These are phyloP conservation scores for Lacanobia oleracea DNA, from an alignment of 2,888 invertebrate genomes.

Conservation along the genomic window DNA sequence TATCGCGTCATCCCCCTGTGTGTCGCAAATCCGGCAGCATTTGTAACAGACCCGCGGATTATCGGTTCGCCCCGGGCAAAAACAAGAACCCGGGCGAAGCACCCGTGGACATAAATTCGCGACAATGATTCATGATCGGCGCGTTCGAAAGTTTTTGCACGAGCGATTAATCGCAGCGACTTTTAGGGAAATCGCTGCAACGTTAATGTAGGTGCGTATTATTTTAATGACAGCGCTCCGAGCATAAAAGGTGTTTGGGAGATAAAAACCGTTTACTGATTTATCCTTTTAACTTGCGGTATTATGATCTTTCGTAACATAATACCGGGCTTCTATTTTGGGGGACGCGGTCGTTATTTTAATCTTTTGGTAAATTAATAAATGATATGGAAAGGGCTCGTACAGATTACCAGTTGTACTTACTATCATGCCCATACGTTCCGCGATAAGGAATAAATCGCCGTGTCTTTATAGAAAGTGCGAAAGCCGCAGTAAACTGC, in stretches of 20 bases:
- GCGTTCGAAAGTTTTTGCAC: conserved; percentile 84
- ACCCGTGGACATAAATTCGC: conserved; percentile 86
- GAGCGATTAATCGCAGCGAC: conserved; percentile 83
- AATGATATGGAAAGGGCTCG: conserved; percentile 27
- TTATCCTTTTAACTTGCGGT: conserved; percentile 59
- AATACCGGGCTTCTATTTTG: conserved; percentile 38
- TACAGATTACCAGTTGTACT: not conserved
- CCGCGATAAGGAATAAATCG: conserved; percentile 2
- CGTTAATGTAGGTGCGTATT: conserved; percentile 64
- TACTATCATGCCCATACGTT: conserved; percentile 6
- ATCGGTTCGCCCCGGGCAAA: conserved; percentile 80
- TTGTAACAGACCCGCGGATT: conserved; percentile 80
- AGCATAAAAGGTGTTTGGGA: conserved; percentile 59
- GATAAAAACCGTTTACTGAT: conserved; percentile 64
- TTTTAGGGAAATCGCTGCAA: conserved; percentile 75
- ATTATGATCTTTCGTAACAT: conserved; percentile 36
- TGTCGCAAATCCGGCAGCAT: conserved; percentile 82
- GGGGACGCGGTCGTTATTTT: conserved; percentile 17
- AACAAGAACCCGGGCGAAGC: conserved; percentile 75
- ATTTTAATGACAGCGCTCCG: conserved; percentile 66
- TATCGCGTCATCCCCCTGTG: conserved; percentile 72
- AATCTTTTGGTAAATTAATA: conserved; percentile 38
- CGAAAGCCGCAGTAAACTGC: conserved; percentile 5
- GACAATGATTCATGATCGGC: conserved; percentile 88
- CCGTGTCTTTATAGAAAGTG: not conserved